Conservation (phyloP, 1,140 invertebrate species). For the Magallana ariakensis region DNA sequence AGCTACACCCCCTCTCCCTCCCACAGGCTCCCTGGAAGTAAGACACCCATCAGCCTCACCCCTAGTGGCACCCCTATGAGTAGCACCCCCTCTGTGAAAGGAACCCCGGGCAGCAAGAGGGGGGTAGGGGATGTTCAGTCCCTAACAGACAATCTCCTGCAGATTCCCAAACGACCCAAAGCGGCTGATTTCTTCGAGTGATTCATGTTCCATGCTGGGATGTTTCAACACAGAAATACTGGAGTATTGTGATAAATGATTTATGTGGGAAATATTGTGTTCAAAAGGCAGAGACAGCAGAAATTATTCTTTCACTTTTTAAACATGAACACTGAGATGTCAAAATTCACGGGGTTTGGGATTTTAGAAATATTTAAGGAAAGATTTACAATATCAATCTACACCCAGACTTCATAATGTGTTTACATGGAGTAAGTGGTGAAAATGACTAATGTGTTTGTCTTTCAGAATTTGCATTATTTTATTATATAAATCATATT, state of each 20-base stretch:
- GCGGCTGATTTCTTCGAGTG: conserved; percentile 22
- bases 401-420: too few species aligned
- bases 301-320: too few species aligned
- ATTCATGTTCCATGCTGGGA: neutral
- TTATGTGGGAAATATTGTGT: neutral
- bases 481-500: too few species aligned
- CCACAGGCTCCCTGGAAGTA: conserved; percentile 68
- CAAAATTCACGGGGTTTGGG: too few species aligned
- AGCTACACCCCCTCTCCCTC: conserved; percentile 82
- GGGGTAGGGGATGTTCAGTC: conserved; percentile 76
- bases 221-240: neutral
- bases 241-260: neutral
- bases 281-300: neutral
- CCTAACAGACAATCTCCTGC: conserved; percentile 88
- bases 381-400: too few species aligned
- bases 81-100: conserved; percentile 79
- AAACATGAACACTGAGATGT: too few species aligned
- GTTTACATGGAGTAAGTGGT: too few species aligned
- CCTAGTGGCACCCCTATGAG: conserved; percentile 65
- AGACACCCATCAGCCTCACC: conserved; percentile 72
- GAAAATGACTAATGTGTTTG: too few species aligned
- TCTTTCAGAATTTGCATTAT: too few species aligned
- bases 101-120: conserved; percentile 71
- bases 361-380: too few species aligned
- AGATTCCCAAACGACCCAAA: conserved; percentile 82